Evolutionary conservation across 2,888 invertebrate species (phyloP).

Genomic region (Xanthorhoe designata): DNA sequence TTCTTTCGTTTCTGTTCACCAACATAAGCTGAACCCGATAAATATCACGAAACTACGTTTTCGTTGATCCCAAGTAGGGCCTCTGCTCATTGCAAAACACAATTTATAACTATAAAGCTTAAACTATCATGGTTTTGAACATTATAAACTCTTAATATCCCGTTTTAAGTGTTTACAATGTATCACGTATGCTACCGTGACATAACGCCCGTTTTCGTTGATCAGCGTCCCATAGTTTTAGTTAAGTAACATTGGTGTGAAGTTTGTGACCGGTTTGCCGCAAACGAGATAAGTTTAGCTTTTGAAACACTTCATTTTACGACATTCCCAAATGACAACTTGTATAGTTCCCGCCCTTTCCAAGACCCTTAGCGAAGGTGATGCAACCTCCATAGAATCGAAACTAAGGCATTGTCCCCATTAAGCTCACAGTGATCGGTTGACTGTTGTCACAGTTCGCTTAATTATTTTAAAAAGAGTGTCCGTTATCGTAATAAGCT

Average conservation of each 20-base stretch:
- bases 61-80: no score
- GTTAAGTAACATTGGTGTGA: conserved; percentile 47
- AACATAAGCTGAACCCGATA: no score
- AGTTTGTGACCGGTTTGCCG: conserved; percentile 57
- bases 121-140: no score
- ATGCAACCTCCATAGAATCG: conserved; percentile 9
- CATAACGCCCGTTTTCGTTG: neutral
- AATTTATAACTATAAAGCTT: no score
- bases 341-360: conserved; percentile 43
- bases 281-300: conserved; percentile 58
- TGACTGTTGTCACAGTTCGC: no score
- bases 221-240: conserved; percentile 36
- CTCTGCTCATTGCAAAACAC: no score
- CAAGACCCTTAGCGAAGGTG: conserved; percentile 24
- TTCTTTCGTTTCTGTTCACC: no score
- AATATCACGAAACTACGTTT: no score
- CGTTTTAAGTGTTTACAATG: no score
- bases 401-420: neutral
- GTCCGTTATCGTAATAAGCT: no score
- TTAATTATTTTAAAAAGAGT: no score
- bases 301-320: conserved; percentile 55
- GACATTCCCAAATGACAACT: conserved; percentile 49
- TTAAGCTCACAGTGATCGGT: neutral
- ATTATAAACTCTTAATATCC: no score
- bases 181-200: neutral